Base-by-base conservation (phyloP, 2,113 vertebrate species). In the Chloropsis hardwickii region DNA sequence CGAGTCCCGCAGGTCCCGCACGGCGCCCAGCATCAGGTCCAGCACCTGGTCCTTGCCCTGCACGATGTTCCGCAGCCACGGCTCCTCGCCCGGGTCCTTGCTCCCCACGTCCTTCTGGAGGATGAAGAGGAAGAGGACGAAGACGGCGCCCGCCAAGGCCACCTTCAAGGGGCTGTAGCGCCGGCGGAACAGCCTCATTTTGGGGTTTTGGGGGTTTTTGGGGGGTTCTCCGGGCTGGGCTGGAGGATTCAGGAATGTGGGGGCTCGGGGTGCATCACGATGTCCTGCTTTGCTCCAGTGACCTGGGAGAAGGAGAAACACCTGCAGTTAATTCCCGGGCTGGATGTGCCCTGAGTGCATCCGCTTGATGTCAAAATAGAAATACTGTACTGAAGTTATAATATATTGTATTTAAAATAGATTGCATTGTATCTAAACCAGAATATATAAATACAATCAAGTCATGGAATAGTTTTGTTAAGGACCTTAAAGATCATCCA, bases 21-120 rank as follows among this genome's bases (percentile, higher is more conserved):
- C 98, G 0, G 98, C 99, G 0, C 98, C 98, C 35, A 98, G 95
- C 94, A 99, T 99, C 88, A 99, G 98, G 31, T 97, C 98, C 13
- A 99, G 93, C 88, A 99, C 93, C 15, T 98, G 98, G 45, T 98
- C 99, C 95, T 98, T 98, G 91, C 97, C 98, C 54, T 93, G 96
- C 35, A 98, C 98, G 39, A 99, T 98, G 65, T 99, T 99, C 84
- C 98, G 97, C 53, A 99, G 90, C 99, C 99, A 99, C 2, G 98
- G 99, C 76, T 99, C 99, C 7, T 97, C 96, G 7, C 86, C 69
- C 5, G 66, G 86, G 0, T 97, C 80, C 5, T 94, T 91, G 10
- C 14, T 93, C 11, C 97, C 97, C 16, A 97, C 98, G 4, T 99
- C 99, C 93, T 94, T 98, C 87, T 99, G 99, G 29, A 99, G 98